Percentiles rank a stretch among this genome's conserved stretches.
Conservation (phyloP, 2,113 vertebrate species). For the Opisthocomus hoazin region DNA sequence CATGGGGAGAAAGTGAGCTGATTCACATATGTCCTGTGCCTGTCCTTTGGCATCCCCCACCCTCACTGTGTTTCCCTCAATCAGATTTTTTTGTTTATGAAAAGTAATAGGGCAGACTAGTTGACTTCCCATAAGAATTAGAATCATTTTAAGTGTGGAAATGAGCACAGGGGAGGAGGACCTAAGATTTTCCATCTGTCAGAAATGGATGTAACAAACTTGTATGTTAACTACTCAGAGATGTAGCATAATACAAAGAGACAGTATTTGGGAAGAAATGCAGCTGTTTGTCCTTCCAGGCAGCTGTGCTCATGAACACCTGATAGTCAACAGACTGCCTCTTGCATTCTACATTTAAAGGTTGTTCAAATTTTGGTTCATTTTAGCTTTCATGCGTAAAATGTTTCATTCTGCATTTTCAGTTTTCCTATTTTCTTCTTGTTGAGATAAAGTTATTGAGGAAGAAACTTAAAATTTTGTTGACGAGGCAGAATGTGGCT, state of each 20-base stretch:
- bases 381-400: background rate
- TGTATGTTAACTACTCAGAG: background rate
- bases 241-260: background rate
- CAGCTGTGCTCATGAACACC: background rate
- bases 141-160: background rate
- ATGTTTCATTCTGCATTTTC: background rate
- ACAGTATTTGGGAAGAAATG: background rate
- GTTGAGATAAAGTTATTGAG: background rate
- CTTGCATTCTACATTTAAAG: background rate
- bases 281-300: background rate
- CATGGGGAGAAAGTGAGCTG: background rate
- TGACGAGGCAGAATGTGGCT: background rate
- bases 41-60: background rate
- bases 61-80: background rate
- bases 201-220: background rate
- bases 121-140: background rate
- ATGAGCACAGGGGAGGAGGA: background rate
- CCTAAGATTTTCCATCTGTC: background rate
- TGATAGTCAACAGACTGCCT: background rate
- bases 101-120: background rate
- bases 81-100: background rate
- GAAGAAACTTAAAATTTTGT: background rate
- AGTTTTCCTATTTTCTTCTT: background rate
- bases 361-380: background rate
- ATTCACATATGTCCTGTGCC: background rate